Percentiles rank a stretch among this genome's conserved stretches.
These are phyloP conservation scores for Dromaius novaehollandiae DNA, from an alignment of 2,113 vertebrate species.

Conservation along the genomic window DNA sequence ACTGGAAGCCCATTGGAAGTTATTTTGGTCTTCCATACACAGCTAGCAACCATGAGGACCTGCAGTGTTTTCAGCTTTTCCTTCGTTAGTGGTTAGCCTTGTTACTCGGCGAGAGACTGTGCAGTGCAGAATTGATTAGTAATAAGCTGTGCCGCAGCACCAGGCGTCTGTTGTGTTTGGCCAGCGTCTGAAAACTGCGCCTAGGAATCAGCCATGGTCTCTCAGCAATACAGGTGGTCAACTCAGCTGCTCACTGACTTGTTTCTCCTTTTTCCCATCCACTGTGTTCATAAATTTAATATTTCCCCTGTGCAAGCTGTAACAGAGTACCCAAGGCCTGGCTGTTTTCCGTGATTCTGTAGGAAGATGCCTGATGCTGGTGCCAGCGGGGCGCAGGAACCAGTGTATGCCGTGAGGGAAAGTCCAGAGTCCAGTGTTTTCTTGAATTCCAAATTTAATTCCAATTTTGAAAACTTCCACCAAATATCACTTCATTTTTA, in stretches of 20 bases:
- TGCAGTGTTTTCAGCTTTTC: background rate
- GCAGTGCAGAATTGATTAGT: background rate
- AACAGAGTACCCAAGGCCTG: background rate
- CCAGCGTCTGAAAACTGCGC: background rate
- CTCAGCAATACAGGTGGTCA: background rate
- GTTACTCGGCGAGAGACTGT: background rate
- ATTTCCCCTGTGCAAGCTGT: accelerated
- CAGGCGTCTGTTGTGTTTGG: background rate
- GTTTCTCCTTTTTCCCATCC: background rate
- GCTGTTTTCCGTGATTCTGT: background rate
- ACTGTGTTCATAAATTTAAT: background rate
- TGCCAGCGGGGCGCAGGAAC: too few species aligned
- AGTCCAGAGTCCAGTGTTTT: too few species aligned
- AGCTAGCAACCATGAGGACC: background rate
- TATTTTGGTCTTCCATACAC: background rate
- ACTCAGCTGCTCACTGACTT: background rate
- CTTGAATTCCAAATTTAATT: too few species aligned
- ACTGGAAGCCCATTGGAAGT: background rate
- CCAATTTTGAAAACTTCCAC: too few species aligned
- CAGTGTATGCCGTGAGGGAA: too few species aligned
- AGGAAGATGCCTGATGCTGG: background rate
- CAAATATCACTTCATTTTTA: too few species aligned
- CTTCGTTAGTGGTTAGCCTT: background rate
- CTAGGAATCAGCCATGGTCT: background rate
- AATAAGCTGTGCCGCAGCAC: background rate